Percentiles rank a stretch among this genome's conserved stretches.
Evolutionary conservation across 2,797 vertebrate genomes (phyloP).

Genomic region (Propithecus perrieri): DNA sequence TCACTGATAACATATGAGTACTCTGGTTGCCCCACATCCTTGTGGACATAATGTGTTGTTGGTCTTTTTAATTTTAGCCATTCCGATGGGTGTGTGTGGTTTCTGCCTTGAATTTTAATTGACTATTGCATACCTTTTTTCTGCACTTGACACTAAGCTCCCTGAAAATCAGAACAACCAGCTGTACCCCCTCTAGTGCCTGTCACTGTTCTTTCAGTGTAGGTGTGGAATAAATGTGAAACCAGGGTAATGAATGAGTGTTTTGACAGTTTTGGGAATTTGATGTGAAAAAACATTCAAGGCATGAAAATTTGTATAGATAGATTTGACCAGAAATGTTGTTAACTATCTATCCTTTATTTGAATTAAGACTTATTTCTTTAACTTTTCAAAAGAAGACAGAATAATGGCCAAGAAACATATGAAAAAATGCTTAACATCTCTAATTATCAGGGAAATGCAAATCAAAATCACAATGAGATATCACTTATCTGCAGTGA

Average conservation of each 20-base stretch:
- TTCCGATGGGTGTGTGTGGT: neutral
- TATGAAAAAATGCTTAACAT: too few species aligned
- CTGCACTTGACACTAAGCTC: neutral
- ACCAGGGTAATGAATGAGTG: neutral
- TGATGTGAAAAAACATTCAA: neutral
- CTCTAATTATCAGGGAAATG: too few species aligned
- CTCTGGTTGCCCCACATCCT: neutral
- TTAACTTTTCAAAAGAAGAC: neutral
- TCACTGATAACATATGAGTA: neutral
- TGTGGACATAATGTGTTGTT: neutral
- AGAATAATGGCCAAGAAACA: too few species aligned
- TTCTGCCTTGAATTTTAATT: neutral
- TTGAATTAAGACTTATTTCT: slow-evolving; percentile 46
- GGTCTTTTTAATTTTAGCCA: neutral
- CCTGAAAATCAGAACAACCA: neutral
- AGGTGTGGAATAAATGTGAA: neutral
- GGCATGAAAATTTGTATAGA: neutral
- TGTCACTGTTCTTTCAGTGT: neutral
- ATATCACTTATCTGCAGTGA: too few species aligned
- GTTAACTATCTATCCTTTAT: neutral
- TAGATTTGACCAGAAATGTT: neutral
- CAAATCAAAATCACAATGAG: too few species aligned
- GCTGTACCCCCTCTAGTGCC: neutral
- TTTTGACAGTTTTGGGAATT: slow-evolving; percentile 56
- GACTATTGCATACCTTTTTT: neutral